These are phyloP conservation scores for Enteromius paludinosus DNA, from an alignment of 2,797 vertebrate species.

Conservation along the genomic window DNA sequence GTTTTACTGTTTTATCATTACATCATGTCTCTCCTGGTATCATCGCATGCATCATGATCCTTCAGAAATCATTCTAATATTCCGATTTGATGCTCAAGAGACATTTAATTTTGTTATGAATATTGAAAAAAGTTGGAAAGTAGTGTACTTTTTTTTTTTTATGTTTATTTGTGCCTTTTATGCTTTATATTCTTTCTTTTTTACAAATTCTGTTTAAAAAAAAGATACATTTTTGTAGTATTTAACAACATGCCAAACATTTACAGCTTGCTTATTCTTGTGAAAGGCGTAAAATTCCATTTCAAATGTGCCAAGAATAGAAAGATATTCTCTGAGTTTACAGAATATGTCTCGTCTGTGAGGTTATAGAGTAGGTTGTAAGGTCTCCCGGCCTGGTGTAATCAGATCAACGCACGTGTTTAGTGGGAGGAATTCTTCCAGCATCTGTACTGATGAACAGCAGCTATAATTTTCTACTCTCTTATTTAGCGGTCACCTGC, in stretches of 20 bases:
- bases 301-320: not conserved
- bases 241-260: not conserved
- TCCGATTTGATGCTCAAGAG: not conserved
- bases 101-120: not conserved
- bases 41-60: not conserved
- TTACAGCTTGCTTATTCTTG: not conserved
- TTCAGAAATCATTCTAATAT: not conserved
- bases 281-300: not conserved
- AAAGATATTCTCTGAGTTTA: not conserved
- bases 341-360: not conserved
- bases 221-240: not conserved
- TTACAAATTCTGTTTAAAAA: not conserved
- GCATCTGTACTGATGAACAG: slow-evolving; percentile 47
- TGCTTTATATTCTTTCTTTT: not conserved
- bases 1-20: not conserved
- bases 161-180: not conserved
- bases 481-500: slow-evolving; percentile 39
- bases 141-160: not conserved
- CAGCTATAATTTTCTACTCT: slow-evolving; percentile 43
- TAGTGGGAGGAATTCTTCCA: slow-evolving; percentile 33
- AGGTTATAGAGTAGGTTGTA: slow-evolving; percentile 13
- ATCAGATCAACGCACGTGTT: slow-evolving; percentile 12
- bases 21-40: not conserved
- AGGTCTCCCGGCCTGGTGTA: not conserved
- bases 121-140: not conserved